Conservation (phyloP, 2,113 vertebrate genomes). For the Myiagra hebetior region DNA sequence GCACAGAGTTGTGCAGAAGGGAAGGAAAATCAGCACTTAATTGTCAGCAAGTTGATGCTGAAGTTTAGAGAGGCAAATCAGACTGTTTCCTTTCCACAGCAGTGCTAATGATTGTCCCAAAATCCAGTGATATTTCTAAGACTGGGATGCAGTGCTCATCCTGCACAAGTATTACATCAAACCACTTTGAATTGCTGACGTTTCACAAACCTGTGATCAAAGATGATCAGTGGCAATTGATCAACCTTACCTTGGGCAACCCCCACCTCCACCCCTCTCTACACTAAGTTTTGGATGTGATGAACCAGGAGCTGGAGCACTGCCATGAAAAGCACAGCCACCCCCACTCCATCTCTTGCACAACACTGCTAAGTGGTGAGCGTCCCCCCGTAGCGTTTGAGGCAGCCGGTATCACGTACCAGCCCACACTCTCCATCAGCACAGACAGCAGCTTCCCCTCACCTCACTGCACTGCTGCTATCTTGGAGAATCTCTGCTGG, state of each 20-base stretch:
- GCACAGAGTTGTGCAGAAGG: not conserved
- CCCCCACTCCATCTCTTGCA: not conserved
- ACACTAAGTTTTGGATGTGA: not conserved
- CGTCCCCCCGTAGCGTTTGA: accelerated
- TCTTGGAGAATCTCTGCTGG: not conserved
- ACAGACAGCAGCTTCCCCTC: not conserved
- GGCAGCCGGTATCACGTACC: accelerated
- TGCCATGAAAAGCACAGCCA: not conserved
- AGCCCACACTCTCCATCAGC: not conserved
- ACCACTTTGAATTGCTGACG: not conserved
- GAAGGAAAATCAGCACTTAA: not conserved
- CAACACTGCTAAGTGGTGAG: not conserved
- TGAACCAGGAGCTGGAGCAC: not conserved
- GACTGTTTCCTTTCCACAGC: not conserved
- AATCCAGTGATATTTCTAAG: not conserved
- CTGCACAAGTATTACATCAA: not conserved
- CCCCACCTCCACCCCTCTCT: not conserved
- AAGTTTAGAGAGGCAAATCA: not conserved
- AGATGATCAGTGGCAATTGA: not conserved
- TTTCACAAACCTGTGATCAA: not conserved
- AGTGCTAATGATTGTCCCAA: not conserved
- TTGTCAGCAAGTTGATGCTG: not conserved
- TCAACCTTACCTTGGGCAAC: not conserved
- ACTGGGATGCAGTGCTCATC: not conserved
- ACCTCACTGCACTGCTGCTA: not conserved